These are phyloP conservation scores for Conus ventricosus DNA, from an alignment of 1,140 invertebrate genomes.

Conservation along the genomic window DNA sequence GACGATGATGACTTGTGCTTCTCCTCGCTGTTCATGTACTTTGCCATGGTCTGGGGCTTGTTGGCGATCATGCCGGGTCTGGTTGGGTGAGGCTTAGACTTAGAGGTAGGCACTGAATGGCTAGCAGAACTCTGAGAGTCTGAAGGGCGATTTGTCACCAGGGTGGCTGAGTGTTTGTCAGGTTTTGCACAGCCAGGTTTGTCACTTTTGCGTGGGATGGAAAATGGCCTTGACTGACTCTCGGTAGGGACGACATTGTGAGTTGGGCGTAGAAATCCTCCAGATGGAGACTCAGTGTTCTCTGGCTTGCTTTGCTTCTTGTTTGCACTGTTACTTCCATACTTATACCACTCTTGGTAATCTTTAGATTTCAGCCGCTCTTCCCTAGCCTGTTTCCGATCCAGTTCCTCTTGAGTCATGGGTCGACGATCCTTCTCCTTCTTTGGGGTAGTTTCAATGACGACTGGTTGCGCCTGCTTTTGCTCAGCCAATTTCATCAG, in stretches of 20 bases:
- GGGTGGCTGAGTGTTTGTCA: too few species aligned
- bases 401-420: slow-evolving; percentile 32
- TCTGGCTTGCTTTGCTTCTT: not conserved
- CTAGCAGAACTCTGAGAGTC: not conserved
- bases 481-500: slow-evolving; percentile 35
- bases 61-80: slow-evolving; percentile 13
- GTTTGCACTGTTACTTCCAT: not conserved
- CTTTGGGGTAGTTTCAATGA: not conserved
- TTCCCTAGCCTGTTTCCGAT: not conserved
- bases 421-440: slow-evolving; percentile 34
- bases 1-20: not conserved
- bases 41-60: slow-evolving; percentile 1
- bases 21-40: not conserved
- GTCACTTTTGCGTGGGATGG: not conserved
- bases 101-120: not conserved
- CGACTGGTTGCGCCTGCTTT: slow-evolving; percentile 32
- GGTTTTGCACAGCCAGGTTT: not conserved
- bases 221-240: not conserved
- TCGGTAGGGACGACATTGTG: not conserved
- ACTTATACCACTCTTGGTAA: slow-evolving; percentile 29
- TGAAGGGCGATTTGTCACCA: not conserved
- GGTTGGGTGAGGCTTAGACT: slow-evolving; percentile 14
- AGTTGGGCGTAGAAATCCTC: not conserved
- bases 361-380: slow-evolving; percentile 29
- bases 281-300: not conserved